Evolutionary conservation across 1,140 invertebrate species (phyloP), one percentile per base, ranked within the genome.

Genomic region (Lasioglossum baleicum): DNA sequence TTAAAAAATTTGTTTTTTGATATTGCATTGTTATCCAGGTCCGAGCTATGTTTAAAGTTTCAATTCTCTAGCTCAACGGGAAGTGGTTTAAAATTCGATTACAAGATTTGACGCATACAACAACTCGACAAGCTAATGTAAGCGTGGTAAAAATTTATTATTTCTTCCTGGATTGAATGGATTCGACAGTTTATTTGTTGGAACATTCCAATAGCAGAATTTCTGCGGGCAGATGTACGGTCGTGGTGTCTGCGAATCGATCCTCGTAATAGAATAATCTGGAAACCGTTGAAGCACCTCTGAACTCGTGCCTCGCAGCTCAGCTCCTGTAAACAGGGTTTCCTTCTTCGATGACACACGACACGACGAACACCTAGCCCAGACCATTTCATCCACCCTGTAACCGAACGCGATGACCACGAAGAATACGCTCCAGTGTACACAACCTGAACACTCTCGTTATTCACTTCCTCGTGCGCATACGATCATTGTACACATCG

Each of bases 201-300:
- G 17, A 53, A 3, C 51, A 6, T 53, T 15, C 0, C 17, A 2
- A 53, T 4, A 4, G 51, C 51, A 35, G 5, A 53, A 53, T 53
- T 53, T 53, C 13, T 53, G 15, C 51, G 3, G 51, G 13, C 51
- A 53, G 51, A 8, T 58, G 56, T 20, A n/a, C 7, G 17, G 17
- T 7, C 56, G 35, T 5, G 20, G 65, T 48, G 65, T 51, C 65
- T 3, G 8, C 48, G 22, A 48, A 81, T 81, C 79, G 79, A 81
- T 81, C 73, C 44, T 40, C 26, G 61, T 81, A 81, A 81, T 69
- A 63, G 79, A 81, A 81, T 81, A 81, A 81, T 81, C 79, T 68
- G 67, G 79, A 81, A 81, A 81, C 79, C 79, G 65, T 81, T 81
- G 73, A 81, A 81, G 72, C 73, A 40, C 35, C 17, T 11, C 65